phyloP scores from a whole-genome alignment of 2,888 invertebrate species.

The Rhaphigaster nebulosa region DNA sequence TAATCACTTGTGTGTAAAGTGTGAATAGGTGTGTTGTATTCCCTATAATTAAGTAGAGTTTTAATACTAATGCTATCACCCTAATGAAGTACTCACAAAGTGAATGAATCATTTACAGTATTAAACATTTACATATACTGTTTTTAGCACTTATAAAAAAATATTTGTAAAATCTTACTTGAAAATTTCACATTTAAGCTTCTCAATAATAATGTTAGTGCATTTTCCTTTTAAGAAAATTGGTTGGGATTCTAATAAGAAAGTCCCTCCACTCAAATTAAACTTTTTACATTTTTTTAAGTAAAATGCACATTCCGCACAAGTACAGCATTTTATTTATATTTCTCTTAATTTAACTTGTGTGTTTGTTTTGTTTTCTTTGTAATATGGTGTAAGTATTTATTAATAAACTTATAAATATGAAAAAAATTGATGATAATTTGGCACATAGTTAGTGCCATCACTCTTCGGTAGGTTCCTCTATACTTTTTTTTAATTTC shows the following conservation, averaged over 20 bases:
- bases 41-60: constrained; percentile 62
- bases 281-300: constrained; percentile 51
- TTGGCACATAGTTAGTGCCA: constrained; percentile 49
- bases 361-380: constrained; percentile 11
- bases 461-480: constrained; percentile 60
- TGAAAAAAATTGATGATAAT: constrained; percentile 44
- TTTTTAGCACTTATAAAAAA: constrained; percentile 37
- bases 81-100: constrained; percentile 55
- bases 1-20: constrained; percentile 62
- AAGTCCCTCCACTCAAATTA: not conserved
- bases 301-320: constrained; percentile 62
- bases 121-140: constrained; percentile 42
- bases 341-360: constrained; percentile 49
- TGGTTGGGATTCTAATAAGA: constrained; percentile 34
- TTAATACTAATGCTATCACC: constrained; percentile 54
- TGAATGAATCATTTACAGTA: constrained; percentile 56
- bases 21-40: constrained; percentile 63
- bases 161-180: constrained; percentile 28
- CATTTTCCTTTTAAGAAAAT: constrained; percentile 49
- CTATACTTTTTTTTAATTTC: constrained; percentile 59
- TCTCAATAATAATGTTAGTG: constrained; percentile 53
- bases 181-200: constrained; percentile 53
- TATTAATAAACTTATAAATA: constrained; percentile 50
- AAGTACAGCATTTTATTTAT: constrained; percentile 53
- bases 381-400: constrained; percentile 45